These are phyloP conservation scores for honey bee (Apis mellifera) DNA, from an alignment of 1,140 invertebrate species.

Conservation along the genomic window DNA sequence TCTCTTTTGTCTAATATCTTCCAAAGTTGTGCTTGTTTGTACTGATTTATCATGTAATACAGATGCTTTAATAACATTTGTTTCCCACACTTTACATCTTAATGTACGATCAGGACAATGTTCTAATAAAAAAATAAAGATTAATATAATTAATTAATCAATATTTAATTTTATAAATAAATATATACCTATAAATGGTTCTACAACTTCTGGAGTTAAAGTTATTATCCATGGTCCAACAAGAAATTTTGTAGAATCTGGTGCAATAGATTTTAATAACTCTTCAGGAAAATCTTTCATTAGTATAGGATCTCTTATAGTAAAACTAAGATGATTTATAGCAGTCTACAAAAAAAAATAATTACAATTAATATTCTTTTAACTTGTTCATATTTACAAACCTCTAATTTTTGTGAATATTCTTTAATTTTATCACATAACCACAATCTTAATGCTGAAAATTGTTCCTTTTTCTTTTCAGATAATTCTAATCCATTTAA, in stretches of 20 bases:
- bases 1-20: slow-evolving; percentile 88
- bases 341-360: slow-evolving; percentile 75
- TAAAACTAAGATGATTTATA: slow-evolving; percentile 85
- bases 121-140: slow-evolving; percentile 76
- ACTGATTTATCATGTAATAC: slow-evolving; percentile 84
- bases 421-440: slow-evolving; percentile 80
- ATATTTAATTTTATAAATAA: slow-evolving; percentile 2
- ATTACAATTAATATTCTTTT: slow-evolving; percentile 4
- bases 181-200: slow-evolving; percentile 83
- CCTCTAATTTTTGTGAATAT: slow-evolving; percentile 85
- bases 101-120: slow-evolving; percentile 90
- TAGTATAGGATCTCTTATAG: slow-evolving; percentile 85
- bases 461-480: slow-evolving; percentile 72
- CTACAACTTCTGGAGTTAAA: slow-evolving; percentile 87
- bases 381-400: slow-evolving; percentile 32
- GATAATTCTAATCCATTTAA: slow-evolving; percentile 88
- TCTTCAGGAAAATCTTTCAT: slow-evolving; percentile 89
- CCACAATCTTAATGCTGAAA: slow-evolving; percentile 72
- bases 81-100: slow-evolving; percentile 92
- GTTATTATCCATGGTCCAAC: slow-evolving; percentile 91
- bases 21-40: slow-evolving; percentile 88
- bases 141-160: slow-evolving; percentile 1
- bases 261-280: slow-evolving; percentile 86
- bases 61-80: slow-evolving; percentile 87
- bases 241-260: slow-evolving; percentile 83